phyloP scores from a whole-genome alignment of 2,797 vertebrate genomes.

The Antrozous pallidus region DNA sequence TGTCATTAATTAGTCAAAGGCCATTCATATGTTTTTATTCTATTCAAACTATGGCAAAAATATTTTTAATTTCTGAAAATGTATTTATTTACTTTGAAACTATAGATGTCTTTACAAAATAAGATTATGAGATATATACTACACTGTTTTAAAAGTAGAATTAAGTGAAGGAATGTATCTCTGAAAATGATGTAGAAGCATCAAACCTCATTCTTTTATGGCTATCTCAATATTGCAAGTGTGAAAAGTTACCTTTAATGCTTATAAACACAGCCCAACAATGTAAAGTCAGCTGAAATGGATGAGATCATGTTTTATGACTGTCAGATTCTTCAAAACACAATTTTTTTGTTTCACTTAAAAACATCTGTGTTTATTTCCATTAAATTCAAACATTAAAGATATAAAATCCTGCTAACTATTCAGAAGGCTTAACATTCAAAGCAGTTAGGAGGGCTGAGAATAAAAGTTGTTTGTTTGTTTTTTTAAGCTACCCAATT shows the following conservation, averaged over 20 bases:
- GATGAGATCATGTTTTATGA: conserved; percentile 37
- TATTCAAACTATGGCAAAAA: conserved; percentile 43
- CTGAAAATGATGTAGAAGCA: not conserved
- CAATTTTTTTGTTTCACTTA: not conserved
- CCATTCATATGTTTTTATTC: conserved; percentile 50
- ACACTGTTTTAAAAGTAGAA: not conserved
- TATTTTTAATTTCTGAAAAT: conserved; percentile 44
- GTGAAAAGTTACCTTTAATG: not conserved
- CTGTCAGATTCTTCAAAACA: not conserved
- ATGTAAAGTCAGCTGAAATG: not conserved
- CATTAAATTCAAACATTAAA: not conserved
- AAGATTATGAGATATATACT: not conserved
- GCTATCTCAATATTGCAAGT: not conserved
- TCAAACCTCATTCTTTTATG: not conserved
- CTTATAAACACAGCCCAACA: not conserved
- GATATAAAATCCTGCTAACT: conserved; percentile 22
- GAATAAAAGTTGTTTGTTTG: not conserved
- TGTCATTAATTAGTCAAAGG: conserved; percentile 64
- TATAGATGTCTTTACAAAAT: not conserved
- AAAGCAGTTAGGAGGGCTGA: not conserved
- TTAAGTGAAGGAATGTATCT: not conserved
- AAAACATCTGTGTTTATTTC: not conserved
- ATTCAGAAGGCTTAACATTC: conserved; percentile 22
- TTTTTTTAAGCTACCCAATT: not conserved
- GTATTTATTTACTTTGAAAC: conserved; percentile 28